Base-by-base conservation (phyloP, 2,797 vertebrate genomes). In the Thamnophis elegans region DNA sequence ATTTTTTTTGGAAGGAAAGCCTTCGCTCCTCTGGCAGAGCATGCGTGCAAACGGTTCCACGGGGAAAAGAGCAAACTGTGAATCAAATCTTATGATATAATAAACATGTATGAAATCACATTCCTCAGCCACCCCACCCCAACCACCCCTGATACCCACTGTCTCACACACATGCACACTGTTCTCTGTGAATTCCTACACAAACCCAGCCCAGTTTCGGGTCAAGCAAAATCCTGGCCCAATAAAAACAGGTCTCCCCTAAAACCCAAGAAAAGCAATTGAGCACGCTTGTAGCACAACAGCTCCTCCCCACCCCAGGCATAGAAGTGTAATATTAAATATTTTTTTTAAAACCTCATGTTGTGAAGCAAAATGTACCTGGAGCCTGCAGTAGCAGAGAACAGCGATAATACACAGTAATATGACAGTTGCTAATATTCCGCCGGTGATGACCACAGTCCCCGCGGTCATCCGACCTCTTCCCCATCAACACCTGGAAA, bases 361-460 rank as follows among this genome's bases (percentile, higher is more conserved):
- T n/a, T 65, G 28, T n/a, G 65, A 36, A 73, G 28, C 53, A n/a
- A 54, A n/a, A 8, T 32, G 42, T 98, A 99, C 99, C 99, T 99
- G 99, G 93, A 99, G 98, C 95, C 99, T 98, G 98, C 99, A 99
- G 97, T 99, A 99, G 98, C 99, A 99, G 96, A 99, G 98, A 85
- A 99, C 98, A 0, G 98, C 98, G 11, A 99, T 98, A 94, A 99
- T 99, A 95, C 99, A 99, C 62, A 99, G 97, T 91, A 99, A 97
- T 96, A 99, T 99, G 95, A 99, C 98, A 94, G 99, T 98, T 73
- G 99, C 99, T 98, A 99, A 98, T 98, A 99, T 99, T 98, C 99
- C 99, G 96, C 99, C 99, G 97, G 99, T 99, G 98, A 99, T 99
- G 97, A 99, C 99, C 98, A 99, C 99, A 3, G 99, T 99, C 97